These are phyloP conservation scores for Eustalomyia histrio DNA, from an alignment of 2,888 invertebrate species.

Conservation along the genomic window DNA sequence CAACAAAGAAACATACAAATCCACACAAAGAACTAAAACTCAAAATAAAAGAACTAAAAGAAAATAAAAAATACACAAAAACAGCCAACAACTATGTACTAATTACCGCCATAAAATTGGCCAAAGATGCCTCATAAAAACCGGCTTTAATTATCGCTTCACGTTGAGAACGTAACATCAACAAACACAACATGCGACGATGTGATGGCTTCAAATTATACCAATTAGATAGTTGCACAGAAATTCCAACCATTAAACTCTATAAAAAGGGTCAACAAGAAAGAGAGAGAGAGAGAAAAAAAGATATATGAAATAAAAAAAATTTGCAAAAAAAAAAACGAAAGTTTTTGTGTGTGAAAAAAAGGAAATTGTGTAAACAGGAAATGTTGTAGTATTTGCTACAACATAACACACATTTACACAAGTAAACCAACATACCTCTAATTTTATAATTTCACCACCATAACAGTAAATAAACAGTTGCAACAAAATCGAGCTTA, in stretches of 20 bases:
- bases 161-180: conserved; percentile 74
- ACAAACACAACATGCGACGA: conserved; percentile 70
- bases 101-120: conserved; percentile 74
- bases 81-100: conserved; percentile 21
- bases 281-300: neutral
- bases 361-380: conserved; percentile 18
- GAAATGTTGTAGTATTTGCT: conserved; percentile 1
- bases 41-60: neutral
- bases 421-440: conserved; percentile 67
- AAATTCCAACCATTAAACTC: conserved; percentile 73
- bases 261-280: too few relatives aligned
- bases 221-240: conserved; percentile 74
- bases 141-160: conserved; percentile 73
- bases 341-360: conserved; percentile 18
- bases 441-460: conserved; percentile 75
- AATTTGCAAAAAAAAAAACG: neutral
- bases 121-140: conserved; percentile 76
- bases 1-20: neutral
- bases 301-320: conserved; percentile 1
- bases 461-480: conserved; percentile 77
- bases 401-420: neutral
- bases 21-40: conserved; percentile 26
- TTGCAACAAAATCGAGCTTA: conserved; percentile 74
- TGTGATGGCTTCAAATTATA: conserved; percentile 71
- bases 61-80: neutral